Base-by-base conservation (phyloP, 2,888 invertebrate species). In the Tenodera sinensis region DNA sequence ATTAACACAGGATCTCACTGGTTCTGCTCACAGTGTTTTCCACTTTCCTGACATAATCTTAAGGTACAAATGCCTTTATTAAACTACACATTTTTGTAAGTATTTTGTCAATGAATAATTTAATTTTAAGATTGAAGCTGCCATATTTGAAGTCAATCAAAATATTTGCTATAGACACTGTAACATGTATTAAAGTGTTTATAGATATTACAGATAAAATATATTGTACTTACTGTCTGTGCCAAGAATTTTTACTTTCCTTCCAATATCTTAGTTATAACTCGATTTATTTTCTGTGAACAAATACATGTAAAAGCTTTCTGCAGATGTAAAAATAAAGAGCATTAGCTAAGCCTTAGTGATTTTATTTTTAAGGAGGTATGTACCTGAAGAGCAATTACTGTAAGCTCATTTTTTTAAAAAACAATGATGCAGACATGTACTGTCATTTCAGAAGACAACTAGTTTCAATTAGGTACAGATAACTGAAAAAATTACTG, bases 1-100 rank as follows among this genome's bases (percentile, higher is more conserved):
- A 88, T 93, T 28, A 93, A 93, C 90, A 92, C 93, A 14, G 93
- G 93, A 20, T 92, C 93, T 3, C 93, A 94, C 89, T 94, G 93
- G 93, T 93, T 93, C 90, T 93, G 93, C 92, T 90, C 89, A 15
- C 71, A 86, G 30, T 89, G 90, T 82, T 89, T 89, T 81, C 85
- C 85, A 34, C n/a, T 83, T 47, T 84, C 86, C 87, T 90, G 89
- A 89, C 83, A 83, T 20, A 84, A 88, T 34, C 82, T 71, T 71
- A 71, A 71, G 54, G 54, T 71, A 20, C 54, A 71, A 71, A 71
- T 71, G 54, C 54, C 54, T 71, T 71, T 71, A 25, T 71, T 71
- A 71, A 71, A 71, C 20, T 71, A 71, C 20, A 71, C 54, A 71
- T 71, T 71, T 71, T 71, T 71, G 20, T 71, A 20, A 71, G 54